These are phyloP conservation scores for Rhinoderma darwinii DNA, from an alignment of 2,113 vertebrate genomes.

Conservation along the genomic window DNA sequence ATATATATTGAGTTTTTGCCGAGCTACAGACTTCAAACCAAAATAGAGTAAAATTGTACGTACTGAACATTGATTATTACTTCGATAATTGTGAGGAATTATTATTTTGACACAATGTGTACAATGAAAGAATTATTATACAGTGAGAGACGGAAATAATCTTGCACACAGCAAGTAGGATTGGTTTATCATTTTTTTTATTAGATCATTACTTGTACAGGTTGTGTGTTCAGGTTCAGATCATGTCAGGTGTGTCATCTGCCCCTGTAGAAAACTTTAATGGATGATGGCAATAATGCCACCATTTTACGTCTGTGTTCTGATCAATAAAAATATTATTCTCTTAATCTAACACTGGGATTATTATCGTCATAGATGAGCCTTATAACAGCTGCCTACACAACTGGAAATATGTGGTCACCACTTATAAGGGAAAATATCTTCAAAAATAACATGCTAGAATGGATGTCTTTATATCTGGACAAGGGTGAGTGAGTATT, in stretches of 20 bases:
- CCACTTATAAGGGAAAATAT: no score
- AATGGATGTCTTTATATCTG: no score
- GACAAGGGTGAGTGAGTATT: no score
- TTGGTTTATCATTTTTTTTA: background rate
- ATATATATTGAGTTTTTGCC: constrained; percentile 5
- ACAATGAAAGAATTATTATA: background rate
- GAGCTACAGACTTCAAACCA: background rate
- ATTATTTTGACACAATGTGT: background rate
- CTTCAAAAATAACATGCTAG: no score
- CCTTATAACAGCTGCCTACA: no score
- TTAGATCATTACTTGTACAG: background rate
- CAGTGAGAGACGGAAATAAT: background rate
- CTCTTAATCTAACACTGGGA: no score
- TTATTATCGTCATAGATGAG: no score
- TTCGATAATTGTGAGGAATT: background rate
- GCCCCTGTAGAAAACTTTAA: background rate
- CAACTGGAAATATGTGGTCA: no score
- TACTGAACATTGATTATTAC: background rate
- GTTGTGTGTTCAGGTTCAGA: background rate
- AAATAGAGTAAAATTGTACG: constrained; percentile 9
- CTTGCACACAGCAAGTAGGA: background rate
- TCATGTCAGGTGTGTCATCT: background rate
- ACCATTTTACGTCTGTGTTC: no score
- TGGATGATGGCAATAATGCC: no score
- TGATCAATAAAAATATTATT: no score